Evolutionary conservation across 2,797 vertebrate species (phyloP).

Genomic region (Tragopan temminckii): DNA sequence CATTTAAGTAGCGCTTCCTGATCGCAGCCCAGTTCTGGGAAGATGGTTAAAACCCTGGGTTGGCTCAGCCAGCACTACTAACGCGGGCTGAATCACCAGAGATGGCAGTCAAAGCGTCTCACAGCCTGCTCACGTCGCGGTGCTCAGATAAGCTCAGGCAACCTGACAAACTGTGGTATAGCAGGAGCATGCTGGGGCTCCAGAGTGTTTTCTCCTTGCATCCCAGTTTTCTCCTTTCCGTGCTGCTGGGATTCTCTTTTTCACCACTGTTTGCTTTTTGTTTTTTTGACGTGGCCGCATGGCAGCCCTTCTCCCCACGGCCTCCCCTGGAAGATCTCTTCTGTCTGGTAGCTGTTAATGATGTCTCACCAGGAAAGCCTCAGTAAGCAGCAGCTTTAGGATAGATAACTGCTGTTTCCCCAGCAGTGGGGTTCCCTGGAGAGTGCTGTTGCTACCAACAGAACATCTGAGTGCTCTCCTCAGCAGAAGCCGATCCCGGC

Average conservation of each 20-base stretch:
- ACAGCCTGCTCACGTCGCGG: not conserved
- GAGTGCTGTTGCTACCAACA: conserved; percentile 57
- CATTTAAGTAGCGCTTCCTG: conserved; percentile 20
- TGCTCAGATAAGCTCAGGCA: not conserved
- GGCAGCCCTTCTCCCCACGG: not conserved
- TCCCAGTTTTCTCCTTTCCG: not conserved
- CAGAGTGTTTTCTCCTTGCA: not conserved
- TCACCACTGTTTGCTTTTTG: not conserved
- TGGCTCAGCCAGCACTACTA: not conserved
- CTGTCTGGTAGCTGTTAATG: not conserved
- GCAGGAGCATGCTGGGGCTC: not conserved
- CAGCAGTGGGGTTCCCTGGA: not conserved
- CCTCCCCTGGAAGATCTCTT: not conserved
- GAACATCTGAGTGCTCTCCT: conserved; percentile 20
- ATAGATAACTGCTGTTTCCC: conserved; percentile 3
- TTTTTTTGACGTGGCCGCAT: not conserved
- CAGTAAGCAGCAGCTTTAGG: conserved; percentile 24
- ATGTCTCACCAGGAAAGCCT: not conserved
- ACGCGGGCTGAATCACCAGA: not conserved
- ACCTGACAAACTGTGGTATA: not conserved
- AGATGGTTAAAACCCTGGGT: not conserved
- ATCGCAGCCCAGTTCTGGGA: conserved; percentile 26
- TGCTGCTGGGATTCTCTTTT: not conserved
- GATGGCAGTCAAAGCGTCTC: not conserved
- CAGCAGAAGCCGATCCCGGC: not conserved